A percentile compares a stretch with the other conserved stretches of the same genome.
These are phyloP conservation scores for Crypturellus undulatus DNA, from an alignment of 2,113 vertebrate genomes.

Conservation along the genomic window DNA sequence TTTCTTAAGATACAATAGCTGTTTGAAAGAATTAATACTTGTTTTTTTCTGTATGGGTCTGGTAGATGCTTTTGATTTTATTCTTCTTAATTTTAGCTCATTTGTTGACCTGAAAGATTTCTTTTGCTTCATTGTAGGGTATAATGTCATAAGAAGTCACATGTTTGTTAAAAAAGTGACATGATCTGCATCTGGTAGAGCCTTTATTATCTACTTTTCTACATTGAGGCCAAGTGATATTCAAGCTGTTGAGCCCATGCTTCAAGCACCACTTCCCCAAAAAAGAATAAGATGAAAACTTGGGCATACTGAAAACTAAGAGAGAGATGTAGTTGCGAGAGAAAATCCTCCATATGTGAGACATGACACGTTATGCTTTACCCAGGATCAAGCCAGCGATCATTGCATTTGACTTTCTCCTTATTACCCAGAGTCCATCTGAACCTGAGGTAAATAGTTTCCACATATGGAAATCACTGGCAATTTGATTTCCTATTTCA, in stretches of 20 bases:
- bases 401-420: background rate
- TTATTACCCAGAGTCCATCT: background rate
- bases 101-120: background rate
- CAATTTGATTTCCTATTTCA: background rate
- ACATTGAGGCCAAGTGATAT: background rate
- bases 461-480: background rate
- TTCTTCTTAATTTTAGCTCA: background rate
- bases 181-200: background rate
- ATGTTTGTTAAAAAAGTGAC: background rate
- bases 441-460: background rate
- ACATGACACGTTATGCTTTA: background rate
- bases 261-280: background rate
- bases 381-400: background rate
- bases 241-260: background rate
- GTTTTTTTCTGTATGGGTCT: background rate
- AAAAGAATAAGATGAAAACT: accelerated
- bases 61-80: background rate
- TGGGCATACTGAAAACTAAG: background rate
- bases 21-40: background rate
- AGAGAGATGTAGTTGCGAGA: background rate
- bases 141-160: background rate
- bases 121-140: background rate
- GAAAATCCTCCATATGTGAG: background rate
- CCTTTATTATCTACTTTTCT: background rate
- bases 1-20: background rate